These are phyloP conservation scores for Rhabdophis nuchalis DNA, from an alignment of 2,797 vertebrate genomes.

Conservation along the genomic window DNA sequence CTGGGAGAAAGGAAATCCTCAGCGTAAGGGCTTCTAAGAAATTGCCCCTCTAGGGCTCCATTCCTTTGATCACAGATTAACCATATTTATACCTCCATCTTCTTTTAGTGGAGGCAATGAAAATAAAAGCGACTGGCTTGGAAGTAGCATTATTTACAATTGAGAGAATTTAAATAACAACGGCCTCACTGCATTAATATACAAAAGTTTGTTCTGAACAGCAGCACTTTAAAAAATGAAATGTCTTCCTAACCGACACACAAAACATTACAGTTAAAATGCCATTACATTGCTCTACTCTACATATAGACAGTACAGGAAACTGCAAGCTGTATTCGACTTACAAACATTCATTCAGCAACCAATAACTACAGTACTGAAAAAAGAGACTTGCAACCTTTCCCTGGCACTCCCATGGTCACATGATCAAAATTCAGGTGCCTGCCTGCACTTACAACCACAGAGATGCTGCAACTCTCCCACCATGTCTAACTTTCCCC, in stretches of 20 bases:
- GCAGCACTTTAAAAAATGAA: neutral
- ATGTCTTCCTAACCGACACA: constrained; percentile 31
- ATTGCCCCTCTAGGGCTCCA: neutral
- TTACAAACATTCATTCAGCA: neutral
- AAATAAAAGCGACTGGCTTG: neutral
- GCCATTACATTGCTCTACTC: constrained; percentile 46
- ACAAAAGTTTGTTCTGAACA: neutral
- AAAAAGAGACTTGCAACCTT: neutral
- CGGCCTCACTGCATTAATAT: neutral
- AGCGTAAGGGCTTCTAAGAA: neutral
- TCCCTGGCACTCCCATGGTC: neutral
- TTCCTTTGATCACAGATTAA: neutral
- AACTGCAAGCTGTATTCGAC: constrained; percentile 3
- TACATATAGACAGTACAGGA: constrained; percentile 61
- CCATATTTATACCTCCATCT: neutral
- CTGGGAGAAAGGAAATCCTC: neutral
- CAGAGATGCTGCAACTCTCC: neutral
- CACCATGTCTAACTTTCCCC: no score
- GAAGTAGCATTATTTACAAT: neutral
- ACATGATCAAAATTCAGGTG: no score
- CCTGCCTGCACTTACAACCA: no score
- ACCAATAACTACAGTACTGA: neutral
- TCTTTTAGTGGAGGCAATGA: neutral
- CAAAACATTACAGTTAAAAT: constrained; percentile 48
- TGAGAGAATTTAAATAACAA: neutral